Evolutionary conservation across 2,888 invertebrate genomes (phyloP), one percentile per base, ranked within the genome.

Genomic region (Cantharis flavilabris): DNA sequence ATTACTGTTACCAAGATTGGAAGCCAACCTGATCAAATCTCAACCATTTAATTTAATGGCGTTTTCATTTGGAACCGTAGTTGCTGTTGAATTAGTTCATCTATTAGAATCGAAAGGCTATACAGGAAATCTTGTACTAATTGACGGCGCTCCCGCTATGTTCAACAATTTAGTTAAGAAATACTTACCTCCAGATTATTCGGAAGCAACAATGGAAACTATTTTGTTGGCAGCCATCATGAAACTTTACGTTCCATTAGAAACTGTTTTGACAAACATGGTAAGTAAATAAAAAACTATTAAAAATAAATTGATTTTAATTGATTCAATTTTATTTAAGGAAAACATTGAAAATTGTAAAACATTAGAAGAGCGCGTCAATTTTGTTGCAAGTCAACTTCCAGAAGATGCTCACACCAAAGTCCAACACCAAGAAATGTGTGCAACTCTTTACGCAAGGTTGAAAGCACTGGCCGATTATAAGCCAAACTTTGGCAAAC

Each of bases 51-150:
- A 92, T 76, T 86, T 98, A 1, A 91, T 95, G n/a, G 97, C 95
- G 2, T 97, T 98, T 89, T 98, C 98, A 13, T 98, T 93, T 85
- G 98, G 98, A 65, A 90, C 94, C 0, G 87, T 94, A 23, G 90
- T 97, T 16, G 94, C 94, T 0, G 88, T 97, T 74, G 95, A 97
- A 86, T 89, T 98, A 77, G 94, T 93, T 4, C 89, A 92, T 10
- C 90, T 91, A 84, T 89, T 98, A 62, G 96, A 96, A 87, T 88
- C 88, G 5, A 89, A 91, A 83, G 94, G 94, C 81, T 89, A 90
- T 72, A 88, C 85, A n/a, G 95, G 95, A 3, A 89, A 90, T 64
- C 83, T 95, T 1, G 89, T 94, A 83, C 90, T 96, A 13, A 90
- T 98, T 70, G 98, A 98, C 86, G 97, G 97, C 20, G 64, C 76